Conservation (phyloP, 1,140 invertebrate genomes). For the Euglossa dilemma region DNA sequence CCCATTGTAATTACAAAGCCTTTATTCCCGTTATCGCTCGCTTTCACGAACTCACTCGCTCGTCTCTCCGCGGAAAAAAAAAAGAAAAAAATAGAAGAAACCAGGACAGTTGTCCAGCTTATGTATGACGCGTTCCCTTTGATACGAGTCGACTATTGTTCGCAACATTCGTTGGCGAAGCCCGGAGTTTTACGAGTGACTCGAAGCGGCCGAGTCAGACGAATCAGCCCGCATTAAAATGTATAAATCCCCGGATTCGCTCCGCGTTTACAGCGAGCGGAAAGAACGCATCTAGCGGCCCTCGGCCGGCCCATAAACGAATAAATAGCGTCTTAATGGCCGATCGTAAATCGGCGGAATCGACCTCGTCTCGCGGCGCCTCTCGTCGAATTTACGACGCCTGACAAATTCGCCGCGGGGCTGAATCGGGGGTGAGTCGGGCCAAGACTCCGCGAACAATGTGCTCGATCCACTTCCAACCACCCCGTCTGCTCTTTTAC, state of each 20-base stretch:
- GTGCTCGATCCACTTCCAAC: slow-evolving; percentile 32
- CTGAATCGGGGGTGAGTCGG: not conserved
- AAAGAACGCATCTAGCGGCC: not conserved
- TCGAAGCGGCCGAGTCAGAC: not conserved
- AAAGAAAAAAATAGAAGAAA: too few relatives aligned
- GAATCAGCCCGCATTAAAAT: not conserved
- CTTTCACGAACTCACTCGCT: too few relatives aligned
- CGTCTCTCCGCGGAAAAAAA: too few relatives aligned
- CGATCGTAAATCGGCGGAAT: slow-evolving; percentile 34
- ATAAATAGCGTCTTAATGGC: slow-evolving; percentile 39
- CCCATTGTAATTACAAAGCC: too few relatives aligned
- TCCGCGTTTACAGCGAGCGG: not conserved
- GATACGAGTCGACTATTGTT: too few relatives aligned
- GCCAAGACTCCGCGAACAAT: not conserved
- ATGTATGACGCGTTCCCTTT: too few relatives aligned
- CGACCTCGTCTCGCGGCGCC: slow-evolving; percentile 36
- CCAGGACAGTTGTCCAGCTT: too few relatives aligned
- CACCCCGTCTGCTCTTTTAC: not conserved
- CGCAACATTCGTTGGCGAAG: too few relatives aligned
- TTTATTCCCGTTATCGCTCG: too few relatives aligned
- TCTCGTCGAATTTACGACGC: slow-evolving; percentile 44
- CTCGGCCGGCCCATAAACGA: slow-evolving; percentile 31
- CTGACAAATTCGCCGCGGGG: slow-evolving; percentile 29
- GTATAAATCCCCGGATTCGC: not conserved
- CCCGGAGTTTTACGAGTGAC: too few relatives aligned